Conservation (phyloP, 2,888 invertebrate genomes). For the Auanema sp. region DNA sequence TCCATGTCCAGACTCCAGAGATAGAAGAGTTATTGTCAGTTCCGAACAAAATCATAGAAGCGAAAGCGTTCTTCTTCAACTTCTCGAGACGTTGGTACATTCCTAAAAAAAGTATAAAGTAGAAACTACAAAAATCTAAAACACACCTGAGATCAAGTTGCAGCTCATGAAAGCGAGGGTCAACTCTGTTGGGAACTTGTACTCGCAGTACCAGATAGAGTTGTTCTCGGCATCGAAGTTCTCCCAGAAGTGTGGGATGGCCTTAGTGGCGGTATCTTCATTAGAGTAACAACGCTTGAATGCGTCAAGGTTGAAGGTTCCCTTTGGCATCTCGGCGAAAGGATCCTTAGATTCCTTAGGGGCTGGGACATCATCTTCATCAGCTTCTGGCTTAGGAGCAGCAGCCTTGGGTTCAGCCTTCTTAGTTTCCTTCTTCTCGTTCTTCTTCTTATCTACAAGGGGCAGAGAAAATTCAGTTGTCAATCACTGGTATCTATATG, state of each 20-base stretch:
- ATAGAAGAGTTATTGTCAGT: constrained; percentile 87
- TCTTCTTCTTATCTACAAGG: constrained; percentile 38
- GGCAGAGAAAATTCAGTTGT: not conserved
- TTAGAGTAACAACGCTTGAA: constrained; percentile 97
- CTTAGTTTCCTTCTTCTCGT: constrained; percentile 65
- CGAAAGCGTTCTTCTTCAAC: constrained; percentile 94
- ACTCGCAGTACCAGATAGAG: constrained; percentile 95
- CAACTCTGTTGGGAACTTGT: constrained; percentile 91
- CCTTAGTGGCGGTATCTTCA: constrained; percentile 82
- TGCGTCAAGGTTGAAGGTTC: constrained; percentile 90
- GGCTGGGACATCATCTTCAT: constrained; percentile 64
- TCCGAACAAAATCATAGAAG: constrained; percentile 89
- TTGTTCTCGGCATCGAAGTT: constrained; percentile 88
- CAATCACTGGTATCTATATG: no score
- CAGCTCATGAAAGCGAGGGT: constrained; percentile 94
- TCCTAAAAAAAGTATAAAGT: constrained; percentile 70
- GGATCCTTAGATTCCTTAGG: constrained; percentile 77
- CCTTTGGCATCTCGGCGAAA: constrained; percentile 85
- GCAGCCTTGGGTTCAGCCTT: constrained; percentile 51
- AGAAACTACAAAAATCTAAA: constrained; percentile 3
- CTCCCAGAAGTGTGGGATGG: constrained; percentile 96
- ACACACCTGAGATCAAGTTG: constrained; percentile 85
- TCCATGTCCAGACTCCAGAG: constrained; percentile 97
- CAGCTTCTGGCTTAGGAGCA: constrained; percentile 66
- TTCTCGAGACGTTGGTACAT: constrained; percentile 98